Base-by-base conservation (phyloP, 2,888 invertebrate genomes). In the Hydraecia micacea region DNA sequence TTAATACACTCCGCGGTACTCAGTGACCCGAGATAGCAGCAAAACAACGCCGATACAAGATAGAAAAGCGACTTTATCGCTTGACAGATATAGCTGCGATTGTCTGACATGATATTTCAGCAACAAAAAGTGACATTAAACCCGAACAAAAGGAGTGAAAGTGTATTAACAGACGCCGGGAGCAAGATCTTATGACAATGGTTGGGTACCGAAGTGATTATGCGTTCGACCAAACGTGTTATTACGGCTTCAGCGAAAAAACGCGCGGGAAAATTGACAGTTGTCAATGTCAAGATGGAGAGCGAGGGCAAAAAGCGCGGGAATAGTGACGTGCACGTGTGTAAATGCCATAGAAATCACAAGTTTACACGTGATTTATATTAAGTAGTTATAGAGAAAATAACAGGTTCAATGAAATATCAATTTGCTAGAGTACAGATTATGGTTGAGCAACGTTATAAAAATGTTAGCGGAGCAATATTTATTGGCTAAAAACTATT, bases 101-200 rank as follows among this genome's bases (percentile, higher is more conserved):
- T 91, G 91, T 91, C 91, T 91, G 93, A 93, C 92, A 92, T 90
- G 93, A 92, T 92, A 93, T 93, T 92, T 92, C 90, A 91, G 88
- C 89, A 88, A 89, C 91, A 94, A 94, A 95, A 94, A 94, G 87
- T 92, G 91, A 90, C 91, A 90, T 92, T 91, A 89, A 91, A 91
- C 92, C 70, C 89, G 90, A 94, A 95, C 95, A 95, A 95, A 94
- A 92, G 93, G 91, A 94, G 95, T 92, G 95, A 95, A 95, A 95
- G 96, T 94, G 91, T 80, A 75, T 86, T 88, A 86, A 76, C 77
- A 73, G 81, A 68, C 60, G 73, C 84, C 67, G 63, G 84, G 72
- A 82, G 86, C 88, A 85, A 86, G 88, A 91, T 88, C 87, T 86
- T 87, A 90, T 88, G 89, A 93, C 92, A 91, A 90, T 91, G 86